Evolutionary conservation across 2,797 vertebrate species (phyloP).

Genomic region (Mormyrus hasselquistii): DNA sequence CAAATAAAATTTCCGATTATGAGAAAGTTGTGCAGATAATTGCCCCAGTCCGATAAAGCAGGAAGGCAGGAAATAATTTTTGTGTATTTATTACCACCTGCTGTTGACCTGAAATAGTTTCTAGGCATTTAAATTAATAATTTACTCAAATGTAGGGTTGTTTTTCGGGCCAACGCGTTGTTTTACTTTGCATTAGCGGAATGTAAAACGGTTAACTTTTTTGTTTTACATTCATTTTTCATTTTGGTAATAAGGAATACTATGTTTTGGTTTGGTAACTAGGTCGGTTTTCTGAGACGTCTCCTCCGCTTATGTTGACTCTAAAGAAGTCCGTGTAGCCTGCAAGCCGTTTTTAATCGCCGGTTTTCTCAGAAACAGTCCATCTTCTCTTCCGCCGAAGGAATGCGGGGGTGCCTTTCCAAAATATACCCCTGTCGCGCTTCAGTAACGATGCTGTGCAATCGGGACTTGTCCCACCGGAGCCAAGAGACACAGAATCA

Average conservation of each 20-base stretch:
- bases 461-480: constrained; percentile 5
- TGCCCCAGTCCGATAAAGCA: neutral
- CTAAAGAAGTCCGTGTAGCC: neutral
- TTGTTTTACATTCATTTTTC: neutral
- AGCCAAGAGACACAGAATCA: neutral
- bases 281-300: neutral
- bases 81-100: neutral
- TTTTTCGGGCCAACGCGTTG: neutral
- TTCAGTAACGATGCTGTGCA: neutral
- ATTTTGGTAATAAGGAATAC: neutral
- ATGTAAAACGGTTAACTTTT: neutral
- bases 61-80: neutral
- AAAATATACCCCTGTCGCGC: constrained; percentile 16
- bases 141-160: neutral
- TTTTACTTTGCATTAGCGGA: neutral
- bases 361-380: constrained; percentile 14
- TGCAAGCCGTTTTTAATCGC: neutral
- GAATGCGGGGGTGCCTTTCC: constrained; percentile 16
- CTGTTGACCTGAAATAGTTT: neutral
- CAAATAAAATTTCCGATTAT: neutral
- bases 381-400: neutral
- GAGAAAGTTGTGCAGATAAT: neutral
- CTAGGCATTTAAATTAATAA: neutral
- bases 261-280: neutral
- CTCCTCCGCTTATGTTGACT: neutral